Percentiles rank a stretch among this genome's conserved stretches.
phyloP scores from a whole-genome alignment of 2,888 invertebrate species.

The Apeira syringaria region DNA sequence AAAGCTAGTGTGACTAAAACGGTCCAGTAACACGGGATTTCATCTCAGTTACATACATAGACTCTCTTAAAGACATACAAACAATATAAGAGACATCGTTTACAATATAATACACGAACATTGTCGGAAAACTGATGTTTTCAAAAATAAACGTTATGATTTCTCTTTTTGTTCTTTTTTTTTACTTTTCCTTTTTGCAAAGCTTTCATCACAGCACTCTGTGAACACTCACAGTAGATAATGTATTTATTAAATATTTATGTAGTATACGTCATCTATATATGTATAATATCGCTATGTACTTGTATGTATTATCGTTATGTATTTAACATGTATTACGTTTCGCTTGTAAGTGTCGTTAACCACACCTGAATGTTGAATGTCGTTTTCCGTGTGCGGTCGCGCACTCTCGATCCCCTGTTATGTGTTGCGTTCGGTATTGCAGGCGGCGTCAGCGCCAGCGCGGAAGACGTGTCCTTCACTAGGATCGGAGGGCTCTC shows the following conservation, averaged over 20 bases:
- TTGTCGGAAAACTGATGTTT: slow-evolving; percentile 30
- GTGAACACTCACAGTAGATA: slow-evolving; percentile 77
- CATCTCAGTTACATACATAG: slow-evolving; percentile 42
- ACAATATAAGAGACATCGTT: slow-evolving; percentile 20
- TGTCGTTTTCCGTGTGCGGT: slow-evolving; percentile 46
- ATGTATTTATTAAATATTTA: slow-evolving; percentile 51
- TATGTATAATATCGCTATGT: slow-evolving; percentile 38
- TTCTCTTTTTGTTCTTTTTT: slow-evolving; percentile 66
- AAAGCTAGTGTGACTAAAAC: slow-evolving; percentile 66
- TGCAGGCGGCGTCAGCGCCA: slow-evolving; percentile 59
- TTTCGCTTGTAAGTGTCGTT: slow-evolving; percentile 70
- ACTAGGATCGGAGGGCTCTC: slow-evolving; percentile 86
- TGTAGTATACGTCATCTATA: slow-evolving; percentile 45
- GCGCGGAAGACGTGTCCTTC: slow-evolving; percentile 87
- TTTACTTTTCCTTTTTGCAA: slow-evolving; percentile 74
- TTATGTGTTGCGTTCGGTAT: slow-evolving; percentile 43
- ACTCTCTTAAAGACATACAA: slow-evolving; percentile 25
- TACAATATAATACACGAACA: slow-evolving; percentile 21
- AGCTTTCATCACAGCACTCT: slow-evolving; percentile 82
- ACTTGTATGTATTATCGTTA: slow-evolving; percentile 37
- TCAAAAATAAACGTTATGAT: slow-evolving; percentile 71
- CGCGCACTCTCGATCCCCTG: slow-evolving; percentile 34
- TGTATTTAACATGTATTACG: slow-evolving; percentile 57
- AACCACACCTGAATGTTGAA: slow-evolving; percentile 68
- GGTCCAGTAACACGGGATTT: slow-evolving; percentile 57